phyloP scores from a whole-genome alignment of 2,888 invertebrate species.

The Campoplex nolae region DNA sequence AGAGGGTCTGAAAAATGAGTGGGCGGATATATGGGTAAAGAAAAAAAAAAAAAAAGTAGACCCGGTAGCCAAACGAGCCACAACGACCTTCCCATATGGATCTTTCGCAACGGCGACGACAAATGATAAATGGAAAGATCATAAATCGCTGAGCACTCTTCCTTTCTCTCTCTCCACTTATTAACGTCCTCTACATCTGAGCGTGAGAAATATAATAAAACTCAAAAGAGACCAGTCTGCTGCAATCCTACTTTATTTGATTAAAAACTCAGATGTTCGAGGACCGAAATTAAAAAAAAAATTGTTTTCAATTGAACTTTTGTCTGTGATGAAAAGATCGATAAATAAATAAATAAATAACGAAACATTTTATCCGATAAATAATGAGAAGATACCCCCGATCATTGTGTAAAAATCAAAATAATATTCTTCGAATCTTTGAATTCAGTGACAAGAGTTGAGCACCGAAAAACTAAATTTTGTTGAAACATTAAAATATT shows the following conservation, averaged over 20 bases:
- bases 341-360: not conserved
- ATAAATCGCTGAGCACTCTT: constrained; percentile 14
- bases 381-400: not conserved
- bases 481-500: too few relatives aligned
- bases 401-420: not conserved
- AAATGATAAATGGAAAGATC: constrained; percentile 45
- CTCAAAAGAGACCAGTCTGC: not conserved
- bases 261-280: not conserved
- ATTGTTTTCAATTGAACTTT: not conserved
- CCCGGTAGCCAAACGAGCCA: constrained; percentile 29
- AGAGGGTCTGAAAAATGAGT: constrained; percentile 1
- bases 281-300: not conserved
- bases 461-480: too few relatives aligned
- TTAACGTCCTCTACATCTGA: not conserved
- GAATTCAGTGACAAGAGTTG: too few relatives aligned
- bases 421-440: too few relatives aligned
- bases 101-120: constrained; percentile 18
- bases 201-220: constrained; percentile 23
- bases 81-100: constrained; percentile 39
- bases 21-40: constrained; percentile 3
- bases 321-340: not conserved
- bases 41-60: constrained; percentile 28
- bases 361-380: not conserved
- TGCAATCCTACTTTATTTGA: not conserved
- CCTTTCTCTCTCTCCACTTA: not conserved